Evolutionary conservation across 2,113 vertebrate species (phyloP), one percentile per base, ranked within the genome.

Genomic region (Holacanthus passer): DNA sequence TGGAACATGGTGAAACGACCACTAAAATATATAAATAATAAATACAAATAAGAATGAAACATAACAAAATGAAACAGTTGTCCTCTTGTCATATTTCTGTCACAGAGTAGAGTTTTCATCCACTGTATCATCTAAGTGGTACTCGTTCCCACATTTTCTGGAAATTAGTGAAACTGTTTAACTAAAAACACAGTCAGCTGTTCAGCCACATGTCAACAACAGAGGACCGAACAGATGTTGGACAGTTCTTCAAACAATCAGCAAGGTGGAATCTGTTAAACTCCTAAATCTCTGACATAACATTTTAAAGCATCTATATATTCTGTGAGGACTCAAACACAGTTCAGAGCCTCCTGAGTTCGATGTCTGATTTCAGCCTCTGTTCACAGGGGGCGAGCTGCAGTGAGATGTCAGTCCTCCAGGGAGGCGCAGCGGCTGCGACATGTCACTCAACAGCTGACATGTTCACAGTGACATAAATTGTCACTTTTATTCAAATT

Each of bases 361-460:
- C 56, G 31, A 0, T 5, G 66, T 73, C 47, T 63, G 35, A 7
- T 52, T 19, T 70, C 24, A 12, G 56, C 41, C 11, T 73, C 39
- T 16, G 41, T 16, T 60, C 39, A 58, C 59, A 20, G 27, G 5
- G 19, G 53, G 43, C 16, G 3, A 67, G 7, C 59, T 77, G 43
- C 32, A 2, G 43, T 73, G 53, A 73, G 71, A 73, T 77, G 66
- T 79, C 71, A 69, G 60, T 2, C 22, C 75, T 75, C 35, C 19
- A 50, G 55, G 73, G 56, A 55, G 47, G 27, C 9, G 6, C 27
- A 22, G 68, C 1, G 19, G 31, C 72, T 66, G 41, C 58, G 29
- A 50, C 74, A 39, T 65, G 74, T 84, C 86, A 80, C 32, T 88
- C 75, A 84, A 32, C 32, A 58, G 59, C 63, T 62, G 50, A 73